phyloP scores from a whole-genome alignment of 2,888 invertebrate species.

The Aphodius granarius region DNA sequence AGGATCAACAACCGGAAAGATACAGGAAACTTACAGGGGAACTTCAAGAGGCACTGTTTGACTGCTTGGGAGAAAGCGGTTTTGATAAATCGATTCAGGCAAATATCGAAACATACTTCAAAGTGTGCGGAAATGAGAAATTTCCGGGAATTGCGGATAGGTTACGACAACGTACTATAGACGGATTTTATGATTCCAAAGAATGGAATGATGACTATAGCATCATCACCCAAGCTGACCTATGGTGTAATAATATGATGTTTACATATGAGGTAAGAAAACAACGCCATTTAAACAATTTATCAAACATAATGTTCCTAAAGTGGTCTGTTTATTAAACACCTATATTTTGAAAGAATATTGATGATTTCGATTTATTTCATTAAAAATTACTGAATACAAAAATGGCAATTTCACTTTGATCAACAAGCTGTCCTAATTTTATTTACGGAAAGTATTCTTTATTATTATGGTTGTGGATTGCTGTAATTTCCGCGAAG shows the following conservation, averaged over 20 bases:
- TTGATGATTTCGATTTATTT: no score
- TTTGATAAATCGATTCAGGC: neutral
- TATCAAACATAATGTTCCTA: no score
- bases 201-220: neutral
- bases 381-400: no score
- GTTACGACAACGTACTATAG: neutral
- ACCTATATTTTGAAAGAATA: no score
- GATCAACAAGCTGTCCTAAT: no score
- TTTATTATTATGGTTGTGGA: no score
- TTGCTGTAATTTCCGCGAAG: no score
- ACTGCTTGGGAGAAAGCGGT: neutral
- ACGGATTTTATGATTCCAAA: neutral
- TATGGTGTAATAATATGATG: constrained; percentile 35
- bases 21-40: neutral
- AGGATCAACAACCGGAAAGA: constrained; percentile 36
- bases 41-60: neutral
- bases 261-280: constrained; percentile 30
- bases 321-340: no score
- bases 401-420: no score
- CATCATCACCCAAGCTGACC: neutral
- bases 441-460: no score
- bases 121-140: neutral
- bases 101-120: neutral
- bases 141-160: neutral
- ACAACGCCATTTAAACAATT: no score